Percentiles rank a stretch among this genome's conserved stretches.
Evolutionary conservation across 2,888 invertebrate genomes (phyloP).

Genomic region (Silvanus unidentatus): DNA sequence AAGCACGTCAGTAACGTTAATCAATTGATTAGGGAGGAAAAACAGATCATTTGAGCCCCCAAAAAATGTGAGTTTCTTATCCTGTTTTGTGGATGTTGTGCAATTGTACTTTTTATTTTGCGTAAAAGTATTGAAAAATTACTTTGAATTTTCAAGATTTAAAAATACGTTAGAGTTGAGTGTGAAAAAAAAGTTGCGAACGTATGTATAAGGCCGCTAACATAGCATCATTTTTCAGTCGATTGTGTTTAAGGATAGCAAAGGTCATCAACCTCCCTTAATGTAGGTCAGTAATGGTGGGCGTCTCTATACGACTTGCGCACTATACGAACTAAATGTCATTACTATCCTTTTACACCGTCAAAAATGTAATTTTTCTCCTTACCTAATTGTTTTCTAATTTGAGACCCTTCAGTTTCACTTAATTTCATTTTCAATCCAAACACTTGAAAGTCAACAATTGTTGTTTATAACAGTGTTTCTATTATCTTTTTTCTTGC

Average conservation of each 20-base stretch:
- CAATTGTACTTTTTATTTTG: neutral
- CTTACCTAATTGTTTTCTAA: neutral
- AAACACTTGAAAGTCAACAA: too few relatives aligned
- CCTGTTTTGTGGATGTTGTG: neutral
- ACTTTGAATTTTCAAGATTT: conserved; percentile 6
- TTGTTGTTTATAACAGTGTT: too few relatives aligned
- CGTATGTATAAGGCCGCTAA: conserved; percentile 15
- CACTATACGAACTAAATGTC: conserved; percentile 30
- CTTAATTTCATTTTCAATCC: too few relatives aligned
- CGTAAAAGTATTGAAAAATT: conserved; percentile 3
- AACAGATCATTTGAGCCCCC: conserved; percentile 15
- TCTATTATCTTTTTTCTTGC: too few relatives aligned
- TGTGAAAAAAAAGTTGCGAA: conserved; percentile 12
- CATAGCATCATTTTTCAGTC: conserved; percentile 32
- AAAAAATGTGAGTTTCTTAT: conserved; percentile 31
- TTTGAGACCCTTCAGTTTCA: too few relatives aligned
- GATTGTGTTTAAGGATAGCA: conserved; percentile 33
- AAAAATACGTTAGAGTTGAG: conserved; percentile 5
- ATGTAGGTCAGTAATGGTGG: conserved; percentile 46
- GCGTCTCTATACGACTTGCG: conserved; percentile 38
- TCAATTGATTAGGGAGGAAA: neutral
- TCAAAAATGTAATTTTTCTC: neutral
- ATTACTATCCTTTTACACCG: conserved; percentile 22
- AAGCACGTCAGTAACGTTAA: neutral
- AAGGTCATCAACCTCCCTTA: conserved; percentile 41